Base-by-base conservation (phyloP, 1,140 invertebrate genomes). In the Brachionus calyciflorus region DNA sequence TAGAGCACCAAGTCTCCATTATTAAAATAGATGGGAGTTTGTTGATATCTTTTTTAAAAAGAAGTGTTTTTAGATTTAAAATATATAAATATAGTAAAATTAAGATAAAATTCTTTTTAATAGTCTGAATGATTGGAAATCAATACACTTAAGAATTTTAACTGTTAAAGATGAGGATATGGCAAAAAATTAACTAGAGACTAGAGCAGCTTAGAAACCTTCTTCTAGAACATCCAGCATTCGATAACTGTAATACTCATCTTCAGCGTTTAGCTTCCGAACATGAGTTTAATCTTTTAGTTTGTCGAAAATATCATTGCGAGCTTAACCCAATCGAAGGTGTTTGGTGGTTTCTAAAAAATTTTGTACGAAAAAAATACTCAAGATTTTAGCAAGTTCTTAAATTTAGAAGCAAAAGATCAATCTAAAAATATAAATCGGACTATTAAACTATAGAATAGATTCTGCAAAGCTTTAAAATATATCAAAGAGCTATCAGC, bases 121-220 rank as follows among this genome's bases (percentile, higher is more conserved):
- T n/a, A n/a, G n/a, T n/a, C n/a, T n/a, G n/a, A n/a, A n/a, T n/a
- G n/a, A n/a, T n/a, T n/a, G n/a, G n/a, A n/a, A n/a, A n/a, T n/a
- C n/a, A n/a, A n/a, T n/a, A n/a, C n/a, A n/a, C n/a, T n/a, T n/a
- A n/a, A n/a, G n/a, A n/a, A n/a, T n/a, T n/a, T n/a, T n/a, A n/a
- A n/a, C n/a, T n/a, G n/a, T 48, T 48, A 48, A 48, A 48, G 46
- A 48, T 48, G 46, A 48, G 46, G 46, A 48, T n/a, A 48, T n/a
- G 3, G 3, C 46, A 48, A 48, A 48, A 48, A 12, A 48, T n/a
- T 48, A n/a, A n/a, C n/a, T n/a, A n/a, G 14, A 48, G 14, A 48
- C 46, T 48, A 5, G 46, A 48, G 19, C 4, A 48, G 46, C 46
- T 48, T 5, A 48, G 46, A 48, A 19, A 14, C 14, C 46, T 48